These are phyloP conservation scores for Pandemis corylana DNA, from an alignment of 2,888 invertebrate species.

Conservation along the genomic window DNA sequence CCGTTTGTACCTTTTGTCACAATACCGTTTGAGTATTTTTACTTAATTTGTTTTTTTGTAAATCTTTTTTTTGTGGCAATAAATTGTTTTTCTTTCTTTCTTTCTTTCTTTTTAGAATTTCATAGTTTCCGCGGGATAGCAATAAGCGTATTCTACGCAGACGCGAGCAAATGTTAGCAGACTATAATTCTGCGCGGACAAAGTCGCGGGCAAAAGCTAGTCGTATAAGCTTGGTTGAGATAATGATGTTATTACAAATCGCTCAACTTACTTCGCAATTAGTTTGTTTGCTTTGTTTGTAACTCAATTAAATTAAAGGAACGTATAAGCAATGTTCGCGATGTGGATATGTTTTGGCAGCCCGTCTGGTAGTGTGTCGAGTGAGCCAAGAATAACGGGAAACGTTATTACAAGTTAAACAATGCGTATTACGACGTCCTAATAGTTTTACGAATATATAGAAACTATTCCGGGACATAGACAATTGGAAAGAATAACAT, in stretches of 20 bases:
- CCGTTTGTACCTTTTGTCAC: too few relatives aligned
- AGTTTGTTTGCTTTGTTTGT: neutral
- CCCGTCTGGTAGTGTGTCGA: constrained; percentile 6
- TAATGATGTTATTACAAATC: neutral
- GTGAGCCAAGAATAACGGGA: constrained; percentile 19
- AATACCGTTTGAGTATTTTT: too few relatives aligned
- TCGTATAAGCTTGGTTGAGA: too few relatives aligned
- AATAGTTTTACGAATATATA: neutral
- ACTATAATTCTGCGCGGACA: too few relatives aligned
- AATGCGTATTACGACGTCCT: neutral
- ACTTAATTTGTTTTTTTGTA: too few relatives aligned
- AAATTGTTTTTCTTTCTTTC: too few relatives aligned
- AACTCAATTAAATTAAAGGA: constrained; percentile 7
- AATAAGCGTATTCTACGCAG: too few relatives aligned
- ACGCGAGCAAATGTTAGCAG: too few relatives aligned
- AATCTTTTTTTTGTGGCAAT: too few relatives aligned
- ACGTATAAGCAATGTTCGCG: constrained; percentile 11
- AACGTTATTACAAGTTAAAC: constrained; percentile 11
- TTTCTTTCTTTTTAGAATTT: too few relatives aligned
- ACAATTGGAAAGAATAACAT: neutral
- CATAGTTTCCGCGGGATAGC: too few relatives aligned
- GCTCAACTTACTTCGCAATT: neutral
- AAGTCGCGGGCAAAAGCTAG: too few relatives aligned
- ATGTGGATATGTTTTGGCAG: constrained; percentile 32
- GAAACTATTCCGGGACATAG: neutral